Base-by-base conservation (phyloP, 2,888 invertebrate species). In the Anthrax anthrax region DNA sequence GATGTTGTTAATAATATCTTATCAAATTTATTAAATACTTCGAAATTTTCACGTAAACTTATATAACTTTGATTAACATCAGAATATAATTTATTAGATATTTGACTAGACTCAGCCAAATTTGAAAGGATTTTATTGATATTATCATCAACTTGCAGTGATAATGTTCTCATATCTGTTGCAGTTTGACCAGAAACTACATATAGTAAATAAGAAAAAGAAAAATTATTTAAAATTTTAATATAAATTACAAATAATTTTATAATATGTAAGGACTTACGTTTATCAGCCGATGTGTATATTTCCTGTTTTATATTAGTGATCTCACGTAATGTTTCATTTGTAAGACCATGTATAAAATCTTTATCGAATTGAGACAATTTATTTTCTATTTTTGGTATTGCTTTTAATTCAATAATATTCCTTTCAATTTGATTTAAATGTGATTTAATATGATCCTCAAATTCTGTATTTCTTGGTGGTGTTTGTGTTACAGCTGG, bases 1-100 rank as follows among this genome's bases (percentile, higher is more conserved):
- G 87, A 84, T 39, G 85, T 89, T 59, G 85, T 81, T 42, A 86
- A 71, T 65, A 89, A 74, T 3, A 89, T 80, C 53, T 80, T 77
- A 59, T 88, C 87, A 48, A 82, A 78, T 60, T 83, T 84, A 3
- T 77, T 72, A 44, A 89, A 69, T 0, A 59, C 57, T 38, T 62
- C 61, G 50, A 77, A 71, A 60, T 78, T 78, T 32, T 63, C 70
- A 42, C 69, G 70, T 39, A 80, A 58, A 10, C 73, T 65, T 41
- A 71, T 72, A 53, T 75, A 77, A 54, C 72, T 75, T 42, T 70
- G 65, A 37, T 73, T 70, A 52, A 77, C 70, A 55, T 75, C 73
- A 40, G 63, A 62, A 57, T 72, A 77, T 49, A 73, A 75, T 48
- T 67, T 73, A 55, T 74, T 76, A 3, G 73, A 68, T 65, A 76